Percentiles rank a stretch among this genome's conserved stretches.
Conservation (phyloP, 2,113 vertebrate genomes). For the Formicarius rufipectus region DNA sequence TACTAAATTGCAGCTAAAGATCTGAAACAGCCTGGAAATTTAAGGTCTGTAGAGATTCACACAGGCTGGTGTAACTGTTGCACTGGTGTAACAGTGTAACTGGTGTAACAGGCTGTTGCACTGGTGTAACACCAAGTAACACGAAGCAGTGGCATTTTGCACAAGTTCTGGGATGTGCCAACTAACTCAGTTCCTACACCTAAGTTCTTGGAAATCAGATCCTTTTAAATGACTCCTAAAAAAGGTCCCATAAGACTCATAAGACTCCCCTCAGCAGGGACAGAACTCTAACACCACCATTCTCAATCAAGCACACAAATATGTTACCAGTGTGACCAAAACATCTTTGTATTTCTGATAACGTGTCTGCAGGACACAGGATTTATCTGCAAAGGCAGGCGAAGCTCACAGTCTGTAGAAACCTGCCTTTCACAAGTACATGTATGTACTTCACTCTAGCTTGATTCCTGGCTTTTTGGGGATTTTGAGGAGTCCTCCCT, state of each 20-base stretch:
- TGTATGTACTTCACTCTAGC: background rate
- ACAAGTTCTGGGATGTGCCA: background rate
- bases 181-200: background rate
- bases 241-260: background rate
- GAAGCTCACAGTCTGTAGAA: background rate
- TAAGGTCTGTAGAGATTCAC: background rate
- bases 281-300: background rate
- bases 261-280: background rate
- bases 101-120: background rate
- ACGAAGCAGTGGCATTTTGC: background rate
- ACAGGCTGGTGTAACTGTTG: background rate
- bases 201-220: background rate
- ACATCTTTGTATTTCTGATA: background rate
- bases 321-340: accelerated
- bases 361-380: background rate
- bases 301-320: background rate
- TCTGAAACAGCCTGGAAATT: background rate
- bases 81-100: background rate
- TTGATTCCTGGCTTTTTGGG: background rate
- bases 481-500: background rate
- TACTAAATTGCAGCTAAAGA: background rate
- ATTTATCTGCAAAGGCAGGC: background rate
- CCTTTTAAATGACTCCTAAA: background rate
- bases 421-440: accelerated
- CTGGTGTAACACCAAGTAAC: background rate